These are phyloP conservation scores for Smutsia temminckii DNA, from an alignment of 2,797 vertebrate genomes.

Conservation along the genomic window DNA sequence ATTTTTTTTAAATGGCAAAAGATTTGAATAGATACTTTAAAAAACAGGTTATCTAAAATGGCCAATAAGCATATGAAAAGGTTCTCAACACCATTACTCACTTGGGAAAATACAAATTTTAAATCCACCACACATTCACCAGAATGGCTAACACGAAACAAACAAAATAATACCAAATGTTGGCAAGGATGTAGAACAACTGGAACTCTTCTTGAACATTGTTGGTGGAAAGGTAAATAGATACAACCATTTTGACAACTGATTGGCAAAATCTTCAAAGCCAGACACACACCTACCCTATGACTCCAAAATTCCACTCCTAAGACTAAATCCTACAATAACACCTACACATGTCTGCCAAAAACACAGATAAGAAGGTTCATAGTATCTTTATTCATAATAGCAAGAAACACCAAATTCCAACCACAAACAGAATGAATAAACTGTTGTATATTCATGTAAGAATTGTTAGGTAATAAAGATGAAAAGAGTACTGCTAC, in stretches of 20 bases:
- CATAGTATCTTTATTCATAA: constrained; percentile 1
- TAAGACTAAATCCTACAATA: not conserved
- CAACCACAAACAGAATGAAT: constrained; percentile 20
- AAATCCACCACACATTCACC: not conserved
- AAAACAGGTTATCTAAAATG: constrained; percentile 4
- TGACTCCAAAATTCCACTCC: not conserved
- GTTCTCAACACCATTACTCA: not conserved
- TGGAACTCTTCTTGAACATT: not conserved
- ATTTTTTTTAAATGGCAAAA: constrained; percentile 7
- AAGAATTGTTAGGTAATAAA: constrained; percentile 29
- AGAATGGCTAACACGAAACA: not conserved
- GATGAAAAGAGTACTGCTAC: not conserved
- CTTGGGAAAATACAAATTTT: not conserved
- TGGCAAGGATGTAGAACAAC: not conserved
- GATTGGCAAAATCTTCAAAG: constrained; percentile 22
- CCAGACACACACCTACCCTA: not conserved
- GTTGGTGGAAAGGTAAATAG: not conserved
- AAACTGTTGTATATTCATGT: not conserved
- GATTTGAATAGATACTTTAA: not conserved
- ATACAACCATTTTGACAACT: not conserved
- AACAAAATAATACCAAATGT: not conserved
- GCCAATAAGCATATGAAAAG: not conserved
- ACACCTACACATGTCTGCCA: not conserved
- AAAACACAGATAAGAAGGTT: not conserved
- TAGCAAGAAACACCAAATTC: constrained; percentile 11